Percentiles rank a stretch among this genome's conserved stretches.
Evolutionary conservation across 2,113 vertebrate genomes (phyloP).

Genomic region (Struthio camelus): DNA sequence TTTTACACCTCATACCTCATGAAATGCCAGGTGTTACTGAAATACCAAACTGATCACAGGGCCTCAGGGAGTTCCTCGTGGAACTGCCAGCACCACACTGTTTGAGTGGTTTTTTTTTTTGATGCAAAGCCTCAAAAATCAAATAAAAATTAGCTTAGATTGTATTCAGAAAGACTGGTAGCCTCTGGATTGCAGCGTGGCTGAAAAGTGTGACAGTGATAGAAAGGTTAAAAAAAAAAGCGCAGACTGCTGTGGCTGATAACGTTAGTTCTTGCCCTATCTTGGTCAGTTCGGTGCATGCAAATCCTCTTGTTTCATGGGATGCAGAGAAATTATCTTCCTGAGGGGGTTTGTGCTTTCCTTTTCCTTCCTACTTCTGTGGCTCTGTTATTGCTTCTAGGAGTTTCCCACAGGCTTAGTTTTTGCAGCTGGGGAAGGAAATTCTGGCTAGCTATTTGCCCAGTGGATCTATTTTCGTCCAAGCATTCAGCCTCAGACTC

Average conservation of each 20-base stretch:
- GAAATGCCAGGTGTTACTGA: background rate
- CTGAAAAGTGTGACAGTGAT: background rate
- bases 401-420: background rate
- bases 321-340: background rate
- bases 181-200: background rate
- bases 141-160: background rate
- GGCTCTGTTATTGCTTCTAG: background rate
- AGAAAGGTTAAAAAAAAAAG: background rate
- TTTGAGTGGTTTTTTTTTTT: background rate
- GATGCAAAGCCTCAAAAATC: background rate
- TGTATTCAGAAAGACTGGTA: background rate
- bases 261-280: background rate
- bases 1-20: background rate
- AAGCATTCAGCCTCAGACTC: background rate
- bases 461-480: background rate
- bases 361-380: background rate
- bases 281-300: background rate
- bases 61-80: background rate
- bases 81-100: background rate
- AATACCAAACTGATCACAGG: background rate
- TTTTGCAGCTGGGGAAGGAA: background rate
- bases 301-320: background rate
- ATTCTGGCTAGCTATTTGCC: background rate
- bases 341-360: background rate
- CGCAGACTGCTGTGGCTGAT: background rate